Conservation (phyloP, 1,140 invertebrate species). For the Neodiprion lecontei region DNA sequence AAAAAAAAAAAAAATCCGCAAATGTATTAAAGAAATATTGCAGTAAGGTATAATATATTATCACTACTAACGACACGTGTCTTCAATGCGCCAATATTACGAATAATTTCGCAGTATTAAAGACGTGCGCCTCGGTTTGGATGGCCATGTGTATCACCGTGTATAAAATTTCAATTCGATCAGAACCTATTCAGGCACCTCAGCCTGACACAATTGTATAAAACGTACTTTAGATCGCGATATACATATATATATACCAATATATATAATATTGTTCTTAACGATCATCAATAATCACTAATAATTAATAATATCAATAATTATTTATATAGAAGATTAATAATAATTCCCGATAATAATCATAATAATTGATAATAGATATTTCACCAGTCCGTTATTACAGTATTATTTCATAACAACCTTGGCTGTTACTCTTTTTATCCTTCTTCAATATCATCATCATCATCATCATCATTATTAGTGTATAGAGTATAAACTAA, state of each 20-base stretch:
- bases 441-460: no score
- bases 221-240: neutral
- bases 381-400: neutral
- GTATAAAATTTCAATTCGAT: neutral
- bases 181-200: neutral
- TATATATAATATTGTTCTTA: neutral
- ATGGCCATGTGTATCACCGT: conserved; percentile 5
- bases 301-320: conserved; percentile 6
- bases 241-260: neutral
- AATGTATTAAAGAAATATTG: neutral
- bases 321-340: neutral
- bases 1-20: conserved; percentile 9
- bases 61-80: conserved; percentile 4
- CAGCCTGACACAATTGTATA: neutral
- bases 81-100: neutral
- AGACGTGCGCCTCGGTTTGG: neutral
- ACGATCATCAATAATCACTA: neutral
- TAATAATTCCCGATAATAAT: neutral
- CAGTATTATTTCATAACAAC: neutral
- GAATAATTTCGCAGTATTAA: neutral
- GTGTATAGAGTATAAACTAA: neutral
- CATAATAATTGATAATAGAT: neutral
- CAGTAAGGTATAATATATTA: neutral
- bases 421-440: neutral
- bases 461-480: no score